phyloP scores from a whole-genome alignment of 2,888 invertebrate genomes.

The Ceriagrion tenellum region DNA sequence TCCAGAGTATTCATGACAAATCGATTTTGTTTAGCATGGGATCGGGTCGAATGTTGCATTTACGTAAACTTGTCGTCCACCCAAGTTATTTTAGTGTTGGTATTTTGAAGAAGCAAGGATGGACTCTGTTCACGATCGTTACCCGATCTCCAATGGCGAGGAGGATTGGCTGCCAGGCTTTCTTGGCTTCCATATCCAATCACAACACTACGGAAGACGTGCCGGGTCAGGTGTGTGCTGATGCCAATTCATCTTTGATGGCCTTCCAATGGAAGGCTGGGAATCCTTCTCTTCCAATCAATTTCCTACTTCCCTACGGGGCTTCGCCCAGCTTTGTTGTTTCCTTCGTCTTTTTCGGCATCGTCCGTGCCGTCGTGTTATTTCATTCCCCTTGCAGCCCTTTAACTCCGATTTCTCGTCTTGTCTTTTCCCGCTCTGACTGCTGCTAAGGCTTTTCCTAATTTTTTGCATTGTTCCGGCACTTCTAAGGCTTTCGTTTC shows the following conservation, averaged over 20 bases:
- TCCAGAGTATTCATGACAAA: too few species aligned
- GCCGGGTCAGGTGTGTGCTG: background rate
- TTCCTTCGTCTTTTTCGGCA: background rate
- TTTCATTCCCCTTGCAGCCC: background rate
- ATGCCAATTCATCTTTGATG: slow-evolving; percentile 22
- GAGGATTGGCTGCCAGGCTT: background rate
- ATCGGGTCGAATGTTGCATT: too few species aligned
- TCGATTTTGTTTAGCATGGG: too few species aligned
- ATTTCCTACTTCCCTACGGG: background rate
- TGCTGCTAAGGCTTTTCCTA: background rate
- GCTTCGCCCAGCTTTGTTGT: background rate
- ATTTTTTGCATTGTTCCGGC: background rate
- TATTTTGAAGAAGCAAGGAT: background rate
- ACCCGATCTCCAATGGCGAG: background rate
- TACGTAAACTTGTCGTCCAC: too few species aligned
- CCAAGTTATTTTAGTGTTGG: background rate
- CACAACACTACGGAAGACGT: background rate
- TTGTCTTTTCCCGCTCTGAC: background rate
- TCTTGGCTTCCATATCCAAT: background rate
- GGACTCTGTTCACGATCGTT: background rate
- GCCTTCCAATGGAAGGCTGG: background rate
- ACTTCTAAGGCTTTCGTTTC: background rate
- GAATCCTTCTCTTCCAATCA: background rate
- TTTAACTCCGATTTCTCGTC: background rate
- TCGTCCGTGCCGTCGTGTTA: background rate